These are phyloP conservation scores for Rhamphomyia laevipes DNA, from an alignment of 2,888 invertebrate species.

Conservation along the genomic window DNA sequence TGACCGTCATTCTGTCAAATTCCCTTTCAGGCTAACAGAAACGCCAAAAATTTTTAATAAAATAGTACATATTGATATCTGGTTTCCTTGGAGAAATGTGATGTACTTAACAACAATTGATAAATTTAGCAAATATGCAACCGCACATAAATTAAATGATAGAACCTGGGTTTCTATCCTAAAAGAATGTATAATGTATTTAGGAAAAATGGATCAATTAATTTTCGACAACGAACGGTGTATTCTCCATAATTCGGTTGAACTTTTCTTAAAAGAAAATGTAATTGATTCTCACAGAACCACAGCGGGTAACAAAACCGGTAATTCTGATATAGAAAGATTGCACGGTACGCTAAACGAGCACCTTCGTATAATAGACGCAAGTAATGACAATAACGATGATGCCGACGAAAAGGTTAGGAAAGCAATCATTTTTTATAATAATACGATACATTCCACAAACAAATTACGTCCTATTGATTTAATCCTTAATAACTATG, in stretches of 20 bases:
- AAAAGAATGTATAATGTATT: no score
- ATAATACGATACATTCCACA: background rate
- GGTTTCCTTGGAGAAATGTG: slow-evolving; percentile 3
- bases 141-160: background rate
- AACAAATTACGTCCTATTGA: background rate
- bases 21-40: background rate
- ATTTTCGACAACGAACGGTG: no score
- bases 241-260: no score
- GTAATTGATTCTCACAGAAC: background rate
- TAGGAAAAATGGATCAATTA: no score
- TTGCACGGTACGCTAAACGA: no score
- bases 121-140: slow-evolving; percentile 2
- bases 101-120: slow-evolving; percentile 3
- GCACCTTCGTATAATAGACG: no score
- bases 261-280: slow-evolving; percentile 3
- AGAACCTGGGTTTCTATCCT: slow-evolving; percentile 3
- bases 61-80: slow-evolving; percentile 2
- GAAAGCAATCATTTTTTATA: background rate
- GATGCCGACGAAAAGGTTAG: background rate
- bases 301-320: no score
- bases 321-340: no score
- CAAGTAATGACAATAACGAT: background rate
- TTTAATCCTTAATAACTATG: background rate
- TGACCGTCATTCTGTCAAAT: slow-evolving; percentile 1
- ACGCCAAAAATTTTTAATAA: slow-evolving; percentile 1